Conservation (phyloP, 2,113 vertebrate genomes). For the Zapus hudsonius region DNA sequence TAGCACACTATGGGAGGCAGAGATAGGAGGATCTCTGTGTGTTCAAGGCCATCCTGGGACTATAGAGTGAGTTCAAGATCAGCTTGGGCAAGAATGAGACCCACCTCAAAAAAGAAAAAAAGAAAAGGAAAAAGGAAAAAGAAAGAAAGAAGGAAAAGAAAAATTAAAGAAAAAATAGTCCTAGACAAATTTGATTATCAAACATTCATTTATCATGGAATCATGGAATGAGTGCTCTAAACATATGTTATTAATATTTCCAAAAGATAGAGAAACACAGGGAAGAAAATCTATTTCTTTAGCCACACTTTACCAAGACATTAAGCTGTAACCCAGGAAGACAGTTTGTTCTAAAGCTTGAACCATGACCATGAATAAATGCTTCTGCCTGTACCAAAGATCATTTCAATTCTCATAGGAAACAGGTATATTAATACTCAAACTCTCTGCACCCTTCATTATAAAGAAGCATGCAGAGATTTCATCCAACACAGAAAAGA, state of each 20-base stretch:
- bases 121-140: too few species aligned
- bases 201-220: too few species aligned
- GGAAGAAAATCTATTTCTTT: not conserved
- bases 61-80: too few species aligned
- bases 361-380: not conserved
- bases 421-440: not conserved
- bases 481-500: not conserved
- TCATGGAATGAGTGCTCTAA: not conserved
- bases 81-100: too few species aligned
- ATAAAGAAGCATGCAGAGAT: not conserved
- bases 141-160: too few species aligned
- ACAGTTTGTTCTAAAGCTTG: not conserved
- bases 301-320: not conserved
- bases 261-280: not conserved
- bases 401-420: not conserved
- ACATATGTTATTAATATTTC: not conserved
- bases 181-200: not conserved
- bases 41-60: too few species aligned
- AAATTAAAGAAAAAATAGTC: not conserved
- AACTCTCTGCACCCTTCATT: too few species aligned
- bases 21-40: too few species aligned
- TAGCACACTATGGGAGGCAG: too few species aligned
- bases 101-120: too few species aligned
- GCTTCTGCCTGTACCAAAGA: not conserved
- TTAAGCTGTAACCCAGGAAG: not conserved